These are phyloP conservation scores for Hypothenemus hampei DNA, from an alignment of 1,140 invertebrate species.

Conservation along the genomic window DNA sequence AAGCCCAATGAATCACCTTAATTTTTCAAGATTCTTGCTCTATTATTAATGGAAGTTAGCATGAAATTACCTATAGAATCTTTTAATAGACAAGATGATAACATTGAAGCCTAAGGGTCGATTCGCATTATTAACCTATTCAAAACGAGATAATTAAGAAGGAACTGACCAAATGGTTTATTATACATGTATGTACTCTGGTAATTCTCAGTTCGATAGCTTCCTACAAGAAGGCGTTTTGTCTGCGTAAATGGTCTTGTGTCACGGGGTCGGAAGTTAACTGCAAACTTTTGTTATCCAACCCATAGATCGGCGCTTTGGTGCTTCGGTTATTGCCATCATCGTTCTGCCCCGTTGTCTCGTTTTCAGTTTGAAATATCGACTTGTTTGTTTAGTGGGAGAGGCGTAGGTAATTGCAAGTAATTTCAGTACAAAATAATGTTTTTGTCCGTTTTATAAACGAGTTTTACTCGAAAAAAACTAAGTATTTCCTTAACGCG, in stretches of 20 bases:
- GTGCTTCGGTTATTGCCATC: background rate
- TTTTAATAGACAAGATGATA: background rate
- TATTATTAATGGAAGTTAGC: background rate
- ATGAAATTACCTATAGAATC: background rate
- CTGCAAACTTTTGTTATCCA: slow-evolving; percentile 1
- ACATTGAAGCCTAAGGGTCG: background rate
- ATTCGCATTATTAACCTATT: slow-evolving; percentile 3
- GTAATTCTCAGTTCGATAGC: slow-evolving; percentile 8
- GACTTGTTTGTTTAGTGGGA: background rate
- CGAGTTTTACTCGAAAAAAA: background rate
- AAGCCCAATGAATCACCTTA: background rate
- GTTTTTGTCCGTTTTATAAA: background rate
- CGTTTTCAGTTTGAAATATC: background rate
- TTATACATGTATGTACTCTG: slow-evolving; percentile 6
- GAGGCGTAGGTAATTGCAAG: background rate
- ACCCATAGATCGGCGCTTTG: background rate
- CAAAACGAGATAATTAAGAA: slow-evolving; percentile 20
- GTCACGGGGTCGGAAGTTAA: slow-evolving; percentile 4
- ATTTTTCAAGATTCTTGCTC: background rate
- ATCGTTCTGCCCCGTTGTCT: background rate
- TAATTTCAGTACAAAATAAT: background rate
- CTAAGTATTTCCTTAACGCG: background rate
- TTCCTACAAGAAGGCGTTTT: slow-evolving; percentile 18
- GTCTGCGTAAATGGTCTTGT: slow-evolving; percentile 5
- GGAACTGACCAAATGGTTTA: background rate